These are phyloP conservation scores for Ceratothoa steindachneri DNA, from an alignment of 2,888 invertebrate genomes.

Conservation along the genomic window DNA sequence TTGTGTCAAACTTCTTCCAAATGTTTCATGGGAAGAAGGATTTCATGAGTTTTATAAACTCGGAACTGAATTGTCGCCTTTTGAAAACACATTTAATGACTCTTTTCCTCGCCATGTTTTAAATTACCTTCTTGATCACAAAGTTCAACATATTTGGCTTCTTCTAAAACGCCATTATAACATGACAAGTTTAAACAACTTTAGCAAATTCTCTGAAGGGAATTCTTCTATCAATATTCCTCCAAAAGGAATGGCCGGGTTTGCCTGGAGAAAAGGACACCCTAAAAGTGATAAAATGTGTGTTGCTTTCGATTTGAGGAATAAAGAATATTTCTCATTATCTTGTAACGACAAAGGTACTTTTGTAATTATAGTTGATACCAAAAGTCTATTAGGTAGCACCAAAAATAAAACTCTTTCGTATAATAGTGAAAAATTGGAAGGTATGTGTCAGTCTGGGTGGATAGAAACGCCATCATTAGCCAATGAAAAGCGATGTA, in stretches of 20 bases:
- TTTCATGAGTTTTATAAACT: conserved; percentile 20
- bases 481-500: background rate
- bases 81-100: background rate
- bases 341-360: background rate
- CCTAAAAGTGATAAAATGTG: background rate
- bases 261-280: background rate
- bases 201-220: background rate
- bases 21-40: conserved; percentile 16
- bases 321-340: background rate
- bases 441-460: background rate
- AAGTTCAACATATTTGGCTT: background rate
- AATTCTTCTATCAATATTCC: no score
- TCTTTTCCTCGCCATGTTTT: background rate
- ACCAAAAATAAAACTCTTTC: no score
- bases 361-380: background rate
- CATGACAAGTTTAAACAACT: background rate
- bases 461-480: background rate
- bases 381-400: no score
- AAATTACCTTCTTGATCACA: background rate
- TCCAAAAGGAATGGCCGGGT: background rate
- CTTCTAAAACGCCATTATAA: background rate
- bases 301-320: background rate
- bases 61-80: conserved; percentile 21
- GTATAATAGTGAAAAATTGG: background rate
- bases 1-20: conserved; percentile 12